A percentile compares a stretch with the other conserved stretches of the same genome.
Conservation (phyloP, 2,888 invertebrate genomes). For the Stenodema calcarata region DNA sequence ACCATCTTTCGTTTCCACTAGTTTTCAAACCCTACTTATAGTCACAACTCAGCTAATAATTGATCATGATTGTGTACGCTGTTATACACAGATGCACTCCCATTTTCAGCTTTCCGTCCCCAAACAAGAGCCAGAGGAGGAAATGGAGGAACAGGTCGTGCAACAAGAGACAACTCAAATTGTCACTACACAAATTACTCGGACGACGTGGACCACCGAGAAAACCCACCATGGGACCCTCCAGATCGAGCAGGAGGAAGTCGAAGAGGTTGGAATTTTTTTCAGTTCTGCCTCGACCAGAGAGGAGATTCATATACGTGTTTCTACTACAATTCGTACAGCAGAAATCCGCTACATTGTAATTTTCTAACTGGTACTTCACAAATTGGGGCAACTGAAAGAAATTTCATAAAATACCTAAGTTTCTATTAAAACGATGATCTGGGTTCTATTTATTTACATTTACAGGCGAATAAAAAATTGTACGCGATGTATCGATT, state of each 20-base stretch:
- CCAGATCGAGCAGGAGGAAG: constrained; percentile 37
- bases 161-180: constrained; percentile 42
- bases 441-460: no score
- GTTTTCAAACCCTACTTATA: no score
- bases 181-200: constrained; percentile 12
- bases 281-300: not conserved
- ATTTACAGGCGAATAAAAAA: no score
- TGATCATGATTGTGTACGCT: no score
- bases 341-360: not conserved
- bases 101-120: not conserved
- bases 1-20: no score
- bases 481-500: not conserved
- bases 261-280: constrained; percentile 32
- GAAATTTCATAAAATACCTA: no score
- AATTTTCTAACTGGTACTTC: no score
- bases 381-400: no score
- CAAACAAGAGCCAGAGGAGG: constrained; percentile 7
- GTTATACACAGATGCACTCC: not conserved
- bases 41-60: no score
- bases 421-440: no score
- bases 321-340: not conserved
- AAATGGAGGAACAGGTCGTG: constrained; percentile 28
- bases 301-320: not conserved
- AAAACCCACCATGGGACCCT: constrained; percentile 15
- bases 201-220: constrained; percentile 38